phyloP scores from a whole-genome alignment of 2,888 invertebrate genomes.

The Ectemnius continuus region DNA sequence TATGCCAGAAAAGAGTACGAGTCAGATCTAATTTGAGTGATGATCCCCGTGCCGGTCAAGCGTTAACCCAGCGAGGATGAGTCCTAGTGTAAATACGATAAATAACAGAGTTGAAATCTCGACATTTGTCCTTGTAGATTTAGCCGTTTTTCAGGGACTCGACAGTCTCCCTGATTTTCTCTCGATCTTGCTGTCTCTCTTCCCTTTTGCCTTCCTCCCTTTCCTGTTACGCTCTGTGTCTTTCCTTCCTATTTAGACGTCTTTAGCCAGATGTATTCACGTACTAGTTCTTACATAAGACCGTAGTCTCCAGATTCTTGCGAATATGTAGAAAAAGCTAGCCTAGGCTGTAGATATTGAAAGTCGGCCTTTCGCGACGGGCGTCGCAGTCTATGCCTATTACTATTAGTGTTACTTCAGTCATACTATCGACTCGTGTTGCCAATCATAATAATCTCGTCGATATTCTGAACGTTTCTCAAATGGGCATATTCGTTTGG shows the following conservation, averaged over 20 bases:
- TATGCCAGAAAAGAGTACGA: constrained; percentile 41
- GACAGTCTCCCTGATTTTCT: constrained; percentile 25
- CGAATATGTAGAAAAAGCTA: constrained; percentile 27
- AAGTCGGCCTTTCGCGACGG: constrained; percentile 17
- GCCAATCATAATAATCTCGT: constrained; percentile 22
- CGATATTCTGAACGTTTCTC: constrained; percentile 14
- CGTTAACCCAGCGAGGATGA: constrained; percentile 32
- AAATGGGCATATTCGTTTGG: too few relatives aligned
- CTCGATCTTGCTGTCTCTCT: constrained; percentile 31
- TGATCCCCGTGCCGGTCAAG: constrained; percentile 43
- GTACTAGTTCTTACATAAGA: constrained; percentile 30
- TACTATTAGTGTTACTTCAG: constrained; percentile 10
- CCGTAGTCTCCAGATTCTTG: constrained; percentile 34
- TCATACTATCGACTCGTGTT: constrained; percentile 4
- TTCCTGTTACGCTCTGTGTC: constrained; percentile 3
- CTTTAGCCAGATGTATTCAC: constrained; percentile 6
- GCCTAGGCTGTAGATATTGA: constrained; percentile 31
- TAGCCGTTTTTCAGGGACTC: constrained; percentile 31
- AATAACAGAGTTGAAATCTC: constrained; percentile 43
- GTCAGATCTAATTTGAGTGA: constrained; percentile 41
- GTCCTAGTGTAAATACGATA: constrained; percentile 32
- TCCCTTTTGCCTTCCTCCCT: constrained; percentile 25
- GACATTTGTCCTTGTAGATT: constrained; percentile 45
- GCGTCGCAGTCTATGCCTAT: constrained; percentile 35
- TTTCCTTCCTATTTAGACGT: constrained; percentile 3